Base-by-base conservation (phyloP, 2,888 invertebrate species). In the Trissonchulus latispiculum region DNA sequence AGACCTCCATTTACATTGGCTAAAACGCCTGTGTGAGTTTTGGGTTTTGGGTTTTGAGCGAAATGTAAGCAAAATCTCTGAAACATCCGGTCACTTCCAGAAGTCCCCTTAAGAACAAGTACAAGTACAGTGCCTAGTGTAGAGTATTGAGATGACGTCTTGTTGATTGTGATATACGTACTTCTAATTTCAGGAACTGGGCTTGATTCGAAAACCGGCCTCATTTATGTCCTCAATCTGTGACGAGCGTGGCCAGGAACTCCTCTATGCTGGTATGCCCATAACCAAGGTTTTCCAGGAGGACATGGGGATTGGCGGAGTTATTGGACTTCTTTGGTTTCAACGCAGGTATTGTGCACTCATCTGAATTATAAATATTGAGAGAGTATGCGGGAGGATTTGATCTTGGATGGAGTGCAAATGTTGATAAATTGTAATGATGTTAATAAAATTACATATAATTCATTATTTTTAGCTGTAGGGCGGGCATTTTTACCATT, bases 181-280 rank as follows among this genome's bases (percentile, higher is more conserved):
- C n/a, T n/a, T n/a, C 71, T 64, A 73, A 71, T 80, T 82, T 1
- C 84, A 91, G 89, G 97, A 99, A 86, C 87, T 99, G 75, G 99
- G 99, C 23, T 86, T 99, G 8, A 99, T 99, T 82, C 89, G 99
- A 59, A 99, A 99, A 83, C 99, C 99, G 61, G 97, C 99, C 0
- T 95, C 95, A 1, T 99, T 99, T 85, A 97, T 99, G 91, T 96
- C 97, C 31, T 94, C 94, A 28, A 99, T 99, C 80, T 97, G 97
- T 83, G 99, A 99, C 85, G 99, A 99, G 86, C 88, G 99, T 77
- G 99, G 99, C 15, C 95, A 96, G 83, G 97, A 97, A 85, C 86
- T 97, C 75, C 87, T 93, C 73, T 99, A 99, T 86, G 96, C 96
- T 77, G 99, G 99, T 59, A 93, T 95, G 85, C 89, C 89, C 23